phyloP scores from a whole-genome alignment of 2,113 vertebrate genomes.

The Aix galericulata region DNA sequence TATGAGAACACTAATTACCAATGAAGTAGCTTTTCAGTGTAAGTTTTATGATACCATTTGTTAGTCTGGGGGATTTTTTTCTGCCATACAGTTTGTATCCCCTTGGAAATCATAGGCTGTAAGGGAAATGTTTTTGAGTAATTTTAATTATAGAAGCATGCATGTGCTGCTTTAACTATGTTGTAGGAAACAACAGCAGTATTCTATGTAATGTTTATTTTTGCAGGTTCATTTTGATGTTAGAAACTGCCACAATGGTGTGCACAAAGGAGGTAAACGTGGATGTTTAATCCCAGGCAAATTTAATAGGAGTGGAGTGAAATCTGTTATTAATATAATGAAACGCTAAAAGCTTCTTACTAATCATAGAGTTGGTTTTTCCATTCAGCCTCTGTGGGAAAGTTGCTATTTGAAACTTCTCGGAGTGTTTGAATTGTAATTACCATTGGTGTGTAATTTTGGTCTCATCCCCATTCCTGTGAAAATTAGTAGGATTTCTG shows the following conservation, averaged over 20 bases:
- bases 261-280: background rate
- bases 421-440: conserved; percentile 38
- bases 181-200: background rate
- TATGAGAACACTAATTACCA: background rate
- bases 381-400: conserved; percentile 56
- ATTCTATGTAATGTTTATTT: background rate
- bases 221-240: background rate
- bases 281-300: conserved; percentile 5
- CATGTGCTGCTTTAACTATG: background rate
- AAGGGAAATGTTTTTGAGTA: background rate
- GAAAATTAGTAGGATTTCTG: background rate
- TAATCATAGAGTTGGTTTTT: conserved; percentile 44
- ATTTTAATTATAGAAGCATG: background rate
- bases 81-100: background rate
- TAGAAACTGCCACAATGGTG: background rate
- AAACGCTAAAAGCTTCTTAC: conserved; percentile 40
- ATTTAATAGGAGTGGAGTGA: conserved; percentile 7
- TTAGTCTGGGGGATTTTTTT: background rate
- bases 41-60: rapidly evolving
- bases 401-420: conserved; percentile 44
- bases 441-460: background rate
- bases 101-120: background rate
- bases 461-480: background rate
- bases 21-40: rapidly evolving
- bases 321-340: conserved; percentile 61